Percentiles rank a stretch among this genome's conserved stretches.
Evolutionary conservation across 1,140 invertebrate species (phyloP).

Genomic region (Paraescarpia echinospica): DNA sequence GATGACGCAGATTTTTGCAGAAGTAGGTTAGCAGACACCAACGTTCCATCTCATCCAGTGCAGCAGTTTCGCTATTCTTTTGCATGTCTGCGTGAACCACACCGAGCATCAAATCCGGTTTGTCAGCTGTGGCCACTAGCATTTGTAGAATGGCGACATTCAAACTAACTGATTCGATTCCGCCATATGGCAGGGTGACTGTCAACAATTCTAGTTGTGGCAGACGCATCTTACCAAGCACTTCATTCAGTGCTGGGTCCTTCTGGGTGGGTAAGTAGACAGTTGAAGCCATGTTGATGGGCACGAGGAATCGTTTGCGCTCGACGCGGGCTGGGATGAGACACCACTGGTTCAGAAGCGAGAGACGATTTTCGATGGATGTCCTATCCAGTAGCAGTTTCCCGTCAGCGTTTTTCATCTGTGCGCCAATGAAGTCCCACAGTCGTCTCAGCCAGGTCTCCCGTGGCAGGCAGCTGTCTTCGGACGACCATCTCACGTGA

Average conservation of each 20-base stretch:
- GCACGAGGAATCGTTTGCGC: conserved; percentile 15
- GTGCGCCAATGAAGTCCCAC: background rate
- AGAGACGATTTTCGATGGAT: background rate
- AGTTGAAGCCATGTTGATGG: conserved; percentile 21
- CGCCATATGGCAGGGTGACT: background rate
- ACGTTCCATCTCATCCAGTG: background rate
- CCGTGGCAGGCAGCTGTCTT: background rate
- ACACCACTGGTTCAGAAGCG: conserved; percentile 5
- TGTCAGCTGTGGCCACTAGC: conserved; percentile 13
- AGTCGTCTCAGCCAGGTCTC: background rate
- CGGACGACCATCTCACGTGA: background rate
- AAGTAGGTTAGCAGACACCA: background rate
- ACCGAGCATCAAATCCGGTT: background rate
- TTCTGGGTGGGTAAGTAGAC: conserved; percentile 15
- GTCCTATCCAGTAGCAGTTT: background rate
- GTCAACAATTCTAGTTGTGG: background rate
- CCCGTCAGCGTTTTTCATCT: background rate
- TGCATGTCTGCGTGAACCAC: background rate
- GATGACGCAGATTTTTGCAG: background rate
- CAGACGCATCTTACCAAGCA: background rate
- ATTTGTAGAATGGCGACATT: conserved; percentile 11
- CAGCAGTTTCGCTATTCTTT: background rate
- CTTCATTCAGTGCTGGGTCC: conserved; percentile 6
- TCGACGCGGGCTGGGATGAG: background rate
- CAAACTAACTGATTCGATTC: conserved; percentile 11